Evolutionary conservation across 2,888 invertebrate species (phyloP), one percentile per base, ranked within the genome.

Genomic region (Adelphocoris suturalis): DNA sequence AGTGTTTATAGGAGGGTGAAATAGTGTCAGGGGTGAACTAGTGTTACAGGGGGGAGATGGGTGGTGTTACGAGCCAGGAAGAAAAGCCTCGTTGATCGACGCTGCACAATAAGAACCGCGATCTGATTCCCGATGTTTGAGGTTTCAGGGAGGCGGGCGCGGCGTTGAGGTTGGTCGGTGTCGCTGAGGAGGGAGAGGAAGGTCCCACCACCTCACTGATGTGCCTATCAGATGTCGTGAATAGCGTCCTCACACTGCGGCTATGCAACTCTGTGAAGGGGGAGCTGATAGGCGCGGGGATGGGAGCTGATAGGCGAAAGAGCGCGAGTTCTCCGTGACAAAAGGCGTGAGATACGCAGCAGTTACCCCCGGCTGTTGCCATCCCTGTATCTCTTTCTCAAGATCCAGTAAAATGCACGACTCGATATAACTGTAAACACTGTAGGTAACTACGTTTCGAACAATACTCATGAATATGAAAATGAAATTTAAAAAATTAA

Each of bases 141-240:
- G 68, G 68, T 68, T n/a, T 68, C 23, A 68, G 23, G 68, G 68
- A 68, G 68, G 52, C 16, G 12, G 52, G 16, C 19, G 68, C 5
- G 68, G 11, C n/a, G 37, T 2, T 37, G 57, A 19, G 57, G 57
- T 57, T 16, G 75, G 23, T 75, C 23, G n/a, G 75, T 7, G 75
- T 4, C 12, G 23, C 0, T 13, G 16, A 27, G 2, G 75, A n/a
- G 75, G 75, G 75, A 16, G 75, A 75, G 75, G 75, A 52, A 52
- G 52, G 52, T 61, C 19, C 61, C 61, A 19, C 61, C 16, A 61
- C 61, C 16, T 16, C 68, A 19, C 78, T 78, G 78, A 78, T 78
- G 78, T 78, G 78, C 78, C 47, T 78, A 78, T 78, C 78, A 78
- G 78, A 78, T 78, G 78, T 78, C 78, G 78, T 78, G 78, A 28